phyloP scores from a whole-genome alignment of 2,888 invertebrate species.

The Emmelina monodactyla region DNA sequence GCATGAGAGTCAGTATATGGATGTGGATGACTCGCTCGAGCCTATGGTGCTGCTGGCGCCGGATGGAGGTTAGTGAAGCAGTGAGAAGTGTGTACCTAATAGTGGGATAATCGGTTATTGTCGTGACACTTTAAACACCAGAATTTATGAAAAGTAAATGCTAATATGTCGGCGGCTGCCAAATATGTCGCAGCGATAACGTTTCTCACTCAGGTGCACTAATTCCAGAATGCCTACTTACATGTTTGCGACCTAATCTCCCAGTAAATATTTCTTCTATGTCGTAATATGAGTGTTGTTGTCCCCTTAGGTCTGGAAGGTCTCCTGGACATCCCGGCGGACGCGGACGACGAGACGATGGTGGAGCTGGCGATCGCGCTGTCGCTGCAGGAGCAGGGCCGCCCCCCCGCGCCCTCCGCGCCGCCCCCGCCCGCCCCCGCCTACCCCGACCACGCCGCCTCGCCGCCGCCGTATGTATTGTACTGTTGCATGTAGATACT shows the following conservation, averaged over 20 bases:
- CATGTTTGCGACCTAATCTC: too few species aligned
- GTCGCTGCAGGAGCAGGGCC: conserved; percentile 86
- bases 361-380: conserved; percentile 95
- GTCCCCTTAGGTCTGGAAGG: conserved; percentile 76
- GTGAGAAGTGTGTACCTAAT: too few species aligned
- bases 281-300: too few species aligned
- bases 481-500: too few species aligned
- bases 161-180: too few species aligned
- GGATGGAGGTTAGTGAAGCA: conserved; percentile 66
- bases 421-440: conserved; percentile 44
- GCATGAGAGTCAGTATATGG: conserved; percentile 61
- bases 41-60: conserved; percentile 67
- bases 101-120: too few species aligned
- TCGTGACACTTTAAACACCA: too few species aligned
- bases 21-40: conserved; percentile 66
- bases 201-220: too few species aligned
- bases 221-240: too few species aligned
- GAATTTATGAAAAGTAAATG: too few species aligned
- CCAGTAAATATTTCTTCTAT: too few species aligned
- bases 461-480: conserved; percentile 71
- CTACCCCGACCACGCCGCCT: conserved; percentile 83
- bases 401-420: conserved; percentile 32
- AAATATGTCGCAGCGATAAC: too few species aligned
- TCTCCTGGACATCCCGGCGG: conserved; percentile 88
- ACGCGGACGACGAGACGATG: conserved; percentile 96